These are phyloP conservation scores for Aldabrachelys gigantea DNA, from an alignment of 2,113 vertebrate species.

Conservation along the genomic window DNA sequence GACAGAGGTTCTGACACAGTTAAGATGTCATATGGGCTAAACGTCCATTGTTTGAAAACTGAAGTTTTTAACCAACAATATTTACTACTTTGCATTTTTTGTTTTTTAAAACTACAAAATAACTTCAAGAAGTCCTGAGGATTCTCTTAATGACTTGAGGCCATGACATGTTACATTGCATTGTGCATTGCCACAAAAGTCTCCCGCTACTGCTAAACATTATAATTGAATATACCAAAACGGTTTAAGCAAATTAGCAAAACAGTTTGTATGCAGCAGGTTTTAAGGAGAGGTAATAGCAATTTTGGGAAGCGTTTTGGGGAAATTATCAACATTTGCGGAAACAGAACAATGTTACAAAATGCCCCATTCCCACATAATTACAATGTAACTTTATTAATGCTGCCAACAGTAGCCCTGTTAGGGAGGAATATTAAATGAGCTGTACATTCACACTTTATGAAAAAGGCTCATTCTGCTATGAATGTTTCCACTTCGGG, in stretches of 20 bases:
- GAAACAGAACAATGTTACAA: not conserved
- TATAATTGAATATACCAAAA: conserved; percentile 44
- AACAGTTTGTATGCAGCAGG: conserved; percentile 1
- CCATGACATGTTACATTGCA: conserved; percentile 52
- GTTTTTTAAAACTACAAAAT: conserved; percentile 3
- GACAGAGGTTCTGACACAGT: not conserved
- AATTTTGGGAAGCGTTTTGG: conserved; percentile 24
- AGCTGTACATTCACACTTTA: conserved; percentile 14
- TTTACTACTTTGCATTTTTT: not conserved
- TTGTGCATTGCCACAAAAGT: conserved; percentile 59
- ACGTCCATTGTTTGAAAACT: conserved; percentile 33
- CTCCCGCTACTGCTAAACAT: conserved; percentile 50
- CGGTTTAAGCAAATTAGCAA: conserved; percentile 47
- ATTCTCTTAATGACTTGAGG: conserved; percentile 62
- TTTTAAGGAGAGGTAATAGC: conserved; percentile 35
- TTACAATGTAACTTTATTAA: conserved; percentile 41
- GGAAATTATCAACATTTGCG: not conserved
- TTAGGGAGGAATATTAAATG: conserved; percentile 27
- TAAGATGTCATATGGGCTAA: not conserved
- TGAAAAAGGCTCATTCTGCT: conserved; percentile 7
- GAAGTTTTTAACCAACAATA: conserved; percentile 55
- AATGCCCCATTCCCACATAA: conserved; percentile 21
- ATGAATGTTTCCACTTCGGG: conserved; percentile 5
- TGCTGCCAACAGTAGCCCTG: conserved; percentile 4
- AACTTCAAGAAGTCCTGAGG: conserved; percentile 46